A percentile compares a stretch with the other conserved stretches of the same genome.
Conservation (phyloP, 2,113 vertebrate genomes). For the Asarcornis scutulata region DNA sequence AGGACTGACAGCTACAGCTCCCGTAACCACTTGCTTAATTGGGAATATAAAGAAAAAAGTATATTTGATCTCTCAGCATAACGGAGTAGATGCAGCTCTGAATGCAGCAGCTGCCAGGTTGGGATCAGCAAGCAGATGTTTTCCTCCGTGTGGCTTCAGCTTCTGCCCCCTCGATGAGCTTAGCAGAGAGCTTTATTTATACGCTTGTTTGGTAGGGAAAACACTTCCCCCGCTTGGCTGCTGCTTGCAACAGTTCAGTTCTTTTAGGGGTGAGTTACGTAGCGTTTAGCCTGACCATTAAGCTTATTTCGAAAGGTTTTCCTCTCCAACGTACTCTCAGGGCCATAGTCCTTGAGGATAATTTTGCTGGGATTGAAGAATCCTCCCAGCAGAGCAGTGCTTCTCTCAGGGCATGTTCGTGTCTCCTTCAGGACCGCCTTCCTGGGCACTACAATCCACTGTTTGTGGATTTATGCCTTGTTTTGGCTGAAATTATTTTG, state of each 20-base stretch:
- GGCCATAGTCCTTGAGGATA: neutral
- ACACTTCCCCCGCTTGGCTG: neutral
- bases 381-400: neutral
- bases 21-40: neutral
- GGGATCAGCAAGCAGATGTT: slow-evolving; percentile 7
- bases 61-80: neutral
- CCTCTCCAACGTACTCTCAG: neutral
- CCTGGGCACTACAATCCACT: neutral
- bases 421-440: neutral
- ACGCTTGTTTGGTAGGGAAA: neutral
- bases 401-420: neutral
- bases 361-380: neutral
- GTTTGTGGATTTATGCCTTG: neutral
- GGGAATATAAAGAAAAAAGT: neutral
- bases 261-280: neutral
- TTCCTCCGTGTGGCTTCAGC: neutral
- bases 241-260: neutral
- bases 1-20: neutral
- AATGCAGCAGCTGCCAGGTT: slow-evolving; percentile 1
- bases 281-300: neutral
- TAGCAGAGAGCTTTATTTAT: neutral
- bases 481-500: neutral
- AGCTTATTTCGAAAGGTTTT: neutral
- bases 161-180: neutral
- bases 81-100: neutral